Percentiles rank a stretch among this genome's conserved stretches.
These are phyloP conservation scores for Romanomermis culicivorax DNA, from an alignment of 2,888 invertebrate genomes.

Conservation along the genomic window DNA sequence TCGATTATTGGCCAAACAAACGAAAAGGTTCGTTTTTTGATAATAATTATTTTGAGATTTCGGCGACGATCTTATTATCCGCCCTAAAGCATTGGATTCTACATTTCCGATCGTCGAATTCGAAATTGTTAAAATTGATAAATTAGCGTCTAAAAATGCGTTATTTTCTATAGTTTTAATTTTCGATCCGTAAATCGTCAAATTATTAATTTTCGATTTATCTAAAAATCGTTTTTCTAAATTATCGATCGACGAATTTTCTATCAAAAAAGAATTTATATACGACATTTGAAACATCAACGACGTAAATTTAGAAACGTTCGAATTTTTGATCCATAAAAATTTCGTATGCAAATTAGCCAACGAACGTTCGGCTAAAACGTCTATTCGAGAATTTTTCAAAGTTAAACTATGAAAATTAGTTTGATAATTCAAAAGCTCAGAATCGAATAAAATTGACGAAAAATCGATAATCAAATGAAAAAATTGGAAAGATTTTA, in stretches of 20 bases:
- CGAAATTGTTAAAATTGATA: neutral
- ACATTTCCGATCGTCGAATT: neutral
- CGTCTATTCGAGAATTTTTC: neutral
- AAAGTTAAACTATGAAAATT: no score
- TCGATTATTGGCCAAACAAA: neutral
- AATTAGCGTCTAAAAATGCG: neutral
- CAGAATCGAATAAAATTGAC: no score
- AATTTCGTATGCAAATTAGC: neutral
- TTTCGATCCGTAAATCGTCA: neutral
- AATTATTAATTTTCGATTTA: neutral
- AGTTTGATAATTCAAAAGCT: no score
- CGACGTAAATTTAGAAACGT: neutral
- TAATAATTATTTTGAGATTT: no score
- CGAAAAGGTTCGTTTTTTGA: no score
- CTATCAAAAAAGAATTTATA: neutral
- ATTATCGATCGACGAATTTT: neutral
- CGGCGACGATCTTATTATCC: neutral
- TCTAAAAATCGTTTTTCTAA: neutral
- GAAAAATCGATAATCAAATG: no score
- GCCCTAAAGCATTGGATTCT: neutral
- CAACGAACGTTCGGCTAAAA: neutral
- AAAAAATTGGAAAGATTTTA: no score
- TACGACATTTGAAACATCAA: neutral
- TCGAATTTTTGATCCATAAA: neutral
- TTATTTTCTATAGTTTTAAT: neutral